Conservation (phyloP, 2,888 invertebrate genomes). For the Diloba caeruleocephala region DNA sequence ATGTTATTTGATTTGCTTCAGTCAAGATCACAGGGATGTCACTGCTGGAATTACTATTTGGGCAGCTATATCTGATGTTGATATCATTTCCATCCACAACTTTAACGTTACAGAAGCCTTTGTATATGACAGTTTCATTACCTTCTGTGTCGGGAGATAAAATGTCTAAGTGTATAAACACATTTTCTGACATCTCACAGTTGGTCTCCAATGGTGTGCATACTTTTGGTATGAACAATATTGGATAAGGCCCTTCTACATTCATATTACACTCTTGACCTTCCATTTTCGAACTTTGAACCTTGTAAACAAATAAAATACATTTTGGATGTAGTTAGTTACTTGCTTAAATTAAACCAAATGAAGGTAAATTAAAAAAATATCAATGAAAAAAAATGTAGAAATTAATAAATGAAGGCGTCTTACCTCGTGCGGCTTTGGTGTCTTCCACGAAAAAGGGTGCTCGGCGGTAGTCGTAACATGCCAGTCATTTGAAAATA, state of each 20-base stretch:
- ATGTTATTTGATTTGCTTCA: slow-evolving; percentile 60
- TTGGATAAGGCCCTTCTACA: slow-evolving; percentile 67
- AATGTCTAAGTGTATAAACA: slow-evolving; percentile 75
- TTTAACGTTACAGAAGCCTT: slow-evolving; percentile 77
- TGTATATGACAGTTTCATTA: slow-evolving; percentile 70
- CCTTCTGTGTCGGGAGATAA: slow-evolving; percentile 74
- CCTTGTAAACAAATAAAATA: slow-evolving; percentile 55
- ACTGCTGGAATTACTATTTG: slow-evolving; percentile 31
- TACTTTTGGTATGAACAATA: slow-evolving; percentile 75
- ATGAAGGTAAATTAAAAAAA: slow-evolving; percentile 70
- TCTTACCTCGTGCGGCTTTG: slow-evolving; percentile 76
- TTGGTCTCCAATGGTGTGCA: slow-evolving; percentile 73
- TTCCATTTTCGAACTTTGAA: slow-evolving; percentile 66
- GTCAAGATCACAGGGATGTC: slow-evolving; percentile 61
- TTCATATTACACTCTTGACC: slow-evolving; percentile 53
- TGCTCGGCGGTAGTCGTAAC: slow-evolving; percentile 62
- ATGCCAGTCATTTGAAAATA: slow-evolving; percentile 46
- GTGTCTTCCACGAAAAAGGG: slow-evolving; percentile 59
- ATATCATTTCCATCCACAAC: slow-evolving; percentile 68
- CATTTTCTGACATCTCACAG: slow-evolving; percentile 70
- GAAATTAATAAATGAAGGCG: slow-evolving; percentile 56
- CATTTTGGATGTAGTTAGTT: slow-evolving; percentile 42
- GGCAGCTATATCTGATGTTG: slow-evolving; percentile 42
- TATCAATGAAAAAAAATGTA: slow-evolving; percentile 49
- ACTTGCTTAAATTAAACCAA: slow-evolving; percentile 43